phyloP scores from a whole-genome alignment of 2,888 invertebrate genomes.

The Drosophila quinaria region DNA sequence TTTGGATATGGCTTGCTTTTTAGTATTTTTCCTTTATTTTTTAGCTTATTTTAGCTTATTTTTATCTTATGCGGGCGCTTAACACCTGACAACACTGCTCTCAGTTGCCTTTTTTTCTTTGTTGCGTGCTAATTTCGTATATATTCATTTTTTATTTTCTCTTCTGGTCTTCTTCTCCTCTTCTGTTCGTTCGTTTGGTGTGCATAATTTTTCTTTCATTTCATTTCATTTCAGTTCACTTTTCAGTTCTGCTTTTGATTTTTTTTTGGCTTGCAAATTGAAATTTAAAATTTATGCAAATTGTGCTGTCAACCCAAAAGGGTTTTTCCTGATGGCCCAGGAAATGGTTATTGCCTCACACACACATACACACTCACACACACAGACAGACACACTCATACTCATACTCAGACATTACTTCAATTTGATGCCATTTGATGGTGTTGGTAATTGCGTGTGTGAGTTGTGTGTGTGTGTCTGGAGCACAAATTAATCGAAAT shows the following conservation, averaged over 20 bases:
- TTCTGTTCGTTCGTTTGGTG: constrained; percentile 15
- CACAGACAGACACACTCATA: neutral
- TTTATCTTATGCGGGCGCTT: no score
- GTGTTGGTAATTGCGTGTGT: constrained; percentile 65
- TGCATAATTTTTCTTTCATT: constrained; percentile 58
- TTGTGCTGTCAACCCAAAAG: constrained; percentile 74
- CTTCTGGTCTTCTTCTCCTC: constrained; percentile 26
- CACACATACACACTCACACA: constrained; percentile 21
- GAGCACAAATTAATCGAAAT: constrained; percentile 73
- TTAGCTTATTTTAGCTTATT: no score
- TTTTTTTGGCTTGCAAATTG: constrained; percentile 66
- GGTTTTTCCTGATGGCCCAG: constrained; percentile 52
- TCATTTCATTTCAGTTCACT: constrained; percentile 52
- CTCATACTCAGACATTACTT: constrained; percentile 22
- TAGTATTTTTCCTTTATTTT: no score
- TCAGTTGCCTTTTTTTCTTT: constrained; percentile 44
- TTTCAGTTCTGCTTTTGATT: constrained; percentile 37
- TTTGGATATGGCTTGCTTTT: no score
- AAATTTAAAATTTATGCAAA: constrained; percentile 82
- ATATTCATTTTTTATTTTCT: constrained; percentile 22
- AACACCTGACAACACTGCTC: no score
- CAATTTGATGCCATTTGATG: constrained; percentile 65
- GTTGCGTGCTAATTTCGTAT: constrained; percentile 77
- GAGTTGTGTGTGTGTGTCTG: constrained; percentile 29
- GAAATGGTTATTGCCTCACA: constrained; percentile 64